Percentiles rank a stretch among this genome's conserved stretches.
These are phyloP conservation scores for Apteryx owenii DNA, from an alignment of 2,113 vertebrate species.

Conservation along the genomic window DNA sequence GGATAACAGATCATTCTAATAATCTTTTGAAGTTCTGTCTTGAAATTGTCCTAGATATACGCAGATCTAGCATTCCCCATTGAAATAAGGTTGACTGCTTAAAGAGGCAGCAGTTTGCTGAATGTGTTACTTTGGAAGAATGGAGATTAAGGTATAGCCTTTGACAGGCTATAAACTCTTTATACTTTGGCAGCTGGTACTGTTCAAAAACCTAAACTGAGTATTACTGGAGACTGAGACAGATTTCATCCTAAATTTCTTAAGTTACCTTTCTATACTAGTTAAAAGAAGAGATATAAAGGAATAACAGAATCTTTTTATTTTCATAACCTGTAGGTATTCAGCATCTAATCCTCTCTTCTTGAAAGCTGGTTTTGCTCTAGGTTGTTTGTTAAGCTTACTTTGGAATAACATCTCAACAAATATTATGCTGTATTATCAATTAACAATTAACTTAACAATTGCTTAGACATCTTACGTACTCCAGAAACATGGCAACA, in stretches of 20 bases:
- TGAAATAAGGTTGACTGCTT: not conserved
- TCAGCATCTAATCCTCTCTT: not conserved
- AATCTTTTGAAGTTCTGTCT: not conserved
- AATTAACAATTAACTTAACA: not conserved
- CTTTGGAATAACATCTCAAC: not conserved
- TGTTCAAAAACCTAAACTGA: not conserved
- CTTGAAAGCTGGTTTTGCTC: not conserved
- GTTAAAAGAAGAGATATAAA: not conserved
- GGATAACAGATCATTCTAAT: not conserved
- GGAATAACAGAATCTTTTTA: not conserved
- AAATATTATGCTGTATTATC: not conserved
- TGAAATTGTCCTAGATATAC: not conserved
- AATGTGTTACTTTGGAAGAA: not conserved
- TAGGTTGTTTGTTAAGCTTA: not conserved
- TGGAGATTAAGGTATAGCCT: not conserved
- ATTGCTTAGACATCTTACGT: not conserved
- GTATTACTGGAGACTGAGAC: not conserved
- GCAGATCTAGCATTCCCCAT: not conserved
- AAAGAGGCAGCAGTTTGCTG: not conserved
- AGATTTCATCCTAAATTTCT: not conserved
- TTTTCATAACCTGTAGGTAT: not conserved
- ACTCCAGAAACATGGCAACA: no score
- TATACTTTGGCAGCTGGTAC: not conserved
- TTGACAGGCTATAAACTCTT: not conserved
- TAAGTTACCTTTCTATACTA: not conserved